phyloP scores from a whole-genome alignment of 2,113 vertebrate species.

The Trinectes maculatus region DNA sequence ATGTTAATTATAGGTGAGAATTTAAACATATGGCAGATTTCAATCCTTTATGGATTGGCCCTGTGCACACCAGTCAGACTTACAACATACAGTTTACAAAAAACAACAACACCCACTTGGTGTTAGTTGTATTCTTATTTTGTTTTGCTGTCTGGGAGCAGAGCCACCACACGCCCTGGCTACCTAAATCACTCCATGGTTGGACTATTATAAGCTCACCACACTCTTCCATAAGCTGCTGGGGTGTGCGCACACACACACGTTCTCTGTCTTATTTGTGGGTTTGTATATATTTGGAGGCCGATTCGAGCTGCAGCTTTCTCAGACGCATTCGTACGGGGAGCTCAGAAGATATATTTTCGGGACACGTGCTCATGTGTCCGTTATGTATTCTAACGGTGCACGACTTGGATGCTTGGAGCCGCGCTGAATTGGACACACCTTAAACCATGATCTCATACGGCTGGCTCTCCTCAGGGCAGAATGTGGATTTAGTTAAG shows the following conservation, averaged over 20 bases:
- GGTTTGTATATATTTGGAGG: constrained; percentile 50
- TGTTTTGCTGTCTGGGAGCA: constrained; percentile 66
- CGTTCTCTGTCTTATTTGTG: constrained; percentile 63
- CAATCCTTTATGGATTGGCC: constrained; percentile 30
- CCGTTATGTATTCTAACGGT: neutral
- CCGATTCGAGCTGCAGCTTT: constrained; percentile 43
- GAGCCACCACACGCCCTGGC: constrained; percentile 61
- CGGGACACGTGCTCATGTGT: neutral
- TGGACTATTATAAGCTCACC: constrained; percentile 66
- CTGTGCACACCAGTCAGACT: too few relatives aligned
- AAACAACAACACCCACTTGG: constrained; percentile 26
- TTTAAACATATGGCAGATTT: constrained; percentile 62
- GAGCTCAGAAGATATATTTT: constrained; percentile 14
- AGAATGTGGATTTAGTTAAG: constrained; percentile 78
- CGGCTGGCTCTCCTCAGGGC: constrained; percentile 65
- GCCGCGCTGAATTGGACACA: constrained; percentile 71
- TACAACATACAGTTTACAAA: constrained; percentile 30
- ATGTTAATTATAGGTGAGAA: constrained; percentile 71
- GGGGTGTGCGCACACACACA: constrained; percentile 39
- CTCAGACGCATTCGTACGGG: constrained; percentile 32
- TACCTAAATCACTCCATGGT: constrained; percentile 67
- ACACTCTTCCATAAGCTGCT: constrained; percentile 58
- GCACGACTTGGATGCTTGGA: constrained; percentile 17
- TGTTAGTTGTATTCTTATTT: constrained; percentile 61
- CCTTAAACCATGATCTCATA: constrained; percentile 76